Evolutionary conservation across 2,888 invertebrate genomes (phyloP), one percentile per base, ranked within the genome.

Genomic region (Neocrepidodera transversa): DNA sequence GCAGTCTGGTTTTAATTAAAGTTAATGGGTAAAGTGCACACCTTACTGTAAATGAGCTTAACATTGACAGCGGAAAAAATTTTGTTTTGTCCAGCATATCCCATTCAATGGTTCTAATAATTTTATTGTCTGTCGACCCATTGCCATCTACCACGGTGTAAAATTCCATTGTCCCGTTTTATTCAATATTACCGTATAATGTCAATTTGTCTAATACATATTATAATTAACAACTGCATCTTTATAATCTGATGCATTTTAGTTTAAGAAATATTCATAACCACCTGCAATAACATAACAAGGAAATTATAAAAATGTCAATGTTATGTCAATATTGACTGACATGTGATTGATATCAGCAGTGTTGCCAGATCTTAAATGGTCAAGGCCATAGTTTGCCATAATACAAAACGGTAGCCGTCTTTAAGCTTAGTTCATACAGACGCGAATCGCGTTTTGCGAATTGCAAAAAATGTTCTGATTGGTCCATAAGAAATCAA

Each of bases 21-120:
- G 95, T 95, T 62, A 97, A 82, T 0, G 97, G 97, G 78, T 97
- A 97, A 0, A 97, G 85, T 26, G 91, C 84, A 76, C 89, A 89
- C 60, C 89, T 82, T 8, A 86, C 84, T 65, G 89, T 85, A 69
- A 95, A 91, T 43, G 93, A 92, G 74, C 95, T 96, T 10, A 94
- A 80, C 82, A 96, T 91, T 57, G 95, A 95, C 56, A 97, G 81
- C 0, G 97, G 96, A 75, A 93, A 93, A 78, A 97, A 98, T 76
- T 95, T 95, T 43, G 84, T 85, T 74, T 95, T 96, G 79, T 98
- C 93, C 95, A 98, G 93, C 97, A 98, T 98, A 68, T 95, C 88
- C 93, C 97, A 94, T 80, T 98, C 97, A 63, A 98, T 95, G 4
- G 91, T 95, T 18, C 88, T 89, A 62, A 93, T 90, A 53, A 88